Evolutionary conservation across 2,888 invertebrate species (phyloP).

Genomic region (Sphaerophoria taeniata): DNA sequence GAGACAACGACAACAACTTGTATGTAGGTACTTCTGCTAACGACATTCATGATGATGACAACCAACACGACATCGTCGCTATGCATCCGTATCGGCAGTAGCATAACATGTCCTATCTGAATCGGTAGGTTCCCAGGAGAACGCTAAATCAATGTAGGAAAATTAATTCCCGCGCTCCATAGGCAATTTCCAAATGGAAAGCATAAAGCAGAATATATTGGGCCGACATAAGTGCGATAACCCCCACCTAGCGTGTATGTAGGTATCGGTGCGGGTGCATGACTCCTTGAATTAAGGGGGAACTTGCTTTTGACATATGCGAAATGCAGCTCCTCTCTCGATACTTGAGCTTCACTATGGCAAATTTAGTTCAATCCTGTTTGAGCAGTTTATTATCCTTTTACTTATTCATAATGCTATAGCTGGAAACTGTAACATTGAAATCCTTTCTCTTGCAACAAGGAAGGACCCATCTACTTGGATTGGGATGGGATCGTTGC

Average conservation of each 20-base stretch:
- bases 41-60: background rate
- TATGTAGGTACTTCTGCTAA: conserved; percentile 8
- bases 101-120: conserved; percentile 10
- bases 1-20: background rate
- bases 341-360: background rate
- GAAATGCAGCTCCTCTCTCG: background rate
- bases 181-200: background rate
- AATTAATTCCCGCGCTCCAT: conserved; percentile 30
- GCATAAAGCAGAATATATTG: background rate
- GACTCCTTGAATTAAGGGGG: background rate
- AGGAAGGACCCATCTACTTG: background rate
- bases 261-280: background rate
- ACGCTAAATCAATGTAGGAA: too few species aligned
- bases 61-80: background rate
- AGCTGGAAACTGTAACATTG: conserved; percentile 2
- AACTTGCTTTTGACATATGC: conserved; percentile 2
- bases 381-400: conserved; percentile 28
- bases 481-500: conserved; percentile 8
- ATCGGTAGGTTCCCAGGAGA: background rate
- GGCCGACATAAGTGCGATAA: background rate
- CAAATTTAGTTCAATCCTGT: conserved; percentile 4
- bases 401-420: background rate
- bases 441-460: conserved; percentile 43
- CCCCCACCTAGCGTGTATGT: background rate
- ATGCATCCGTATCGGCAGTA: background rate